phyloP scores from a whole-genome alignment of 2,888 invertebrate genomes.

The Andrena bicolor region DNA sequence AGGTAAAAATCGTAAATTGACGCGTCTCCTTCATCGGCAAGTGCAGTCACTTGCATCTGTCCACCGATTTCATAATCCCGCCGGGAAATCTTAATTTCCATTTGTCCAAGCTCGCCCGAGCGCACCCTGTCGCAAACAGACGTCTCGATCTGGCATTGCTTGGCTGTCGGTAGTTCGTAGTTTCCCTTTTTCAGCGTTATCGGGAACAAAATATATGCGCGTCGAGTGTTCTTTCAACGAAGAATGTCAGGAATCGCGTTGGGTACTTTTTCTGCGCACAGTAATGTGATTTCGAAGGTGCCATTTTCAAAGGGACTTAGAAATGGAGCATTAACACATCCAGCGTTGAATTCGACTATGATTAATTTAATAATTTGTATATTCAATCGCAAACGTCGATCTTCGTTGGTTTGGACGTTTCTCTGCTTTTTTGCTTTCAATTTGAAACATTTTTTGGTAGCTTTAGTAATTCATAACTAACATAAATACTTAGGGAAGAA shows the following conservation, averaged over 20 bases:
- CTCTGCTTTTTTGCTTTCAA: neutral
- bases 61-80: constrained; percentile 47
- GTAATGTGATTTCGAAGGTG: neutral
- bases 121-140: constrained; percentile 44
- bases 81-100: constrained; percentile 53
- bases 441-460: neutral
- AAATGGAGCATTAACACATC: neutral
- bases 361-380: neutral
- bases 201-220: neutral
- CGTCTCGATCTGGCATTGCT: constrained; percentile 30
- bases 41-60: constrained; percentile 46
- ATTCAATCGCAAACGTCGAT: neutral
- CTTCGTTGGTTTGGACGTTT: neutral
- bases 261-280: neutral
- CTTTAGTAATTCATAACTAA: neutral
- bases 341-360: neutral
- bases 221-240: neutral
- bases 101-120: constrained; percentile 30
- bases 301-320: neutral
- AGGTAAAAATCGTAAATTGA: constrained; percentile 47
- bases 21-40: neutral
- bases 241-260: neutral
- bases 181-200: neutral
- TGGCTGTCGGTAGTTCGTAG: neutral
- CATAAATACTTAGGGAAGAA: too few species aligned